Conservation (phyloP, 2,888 invertebrate genomes). For the Paralinhomoeus sp. region DNA sequence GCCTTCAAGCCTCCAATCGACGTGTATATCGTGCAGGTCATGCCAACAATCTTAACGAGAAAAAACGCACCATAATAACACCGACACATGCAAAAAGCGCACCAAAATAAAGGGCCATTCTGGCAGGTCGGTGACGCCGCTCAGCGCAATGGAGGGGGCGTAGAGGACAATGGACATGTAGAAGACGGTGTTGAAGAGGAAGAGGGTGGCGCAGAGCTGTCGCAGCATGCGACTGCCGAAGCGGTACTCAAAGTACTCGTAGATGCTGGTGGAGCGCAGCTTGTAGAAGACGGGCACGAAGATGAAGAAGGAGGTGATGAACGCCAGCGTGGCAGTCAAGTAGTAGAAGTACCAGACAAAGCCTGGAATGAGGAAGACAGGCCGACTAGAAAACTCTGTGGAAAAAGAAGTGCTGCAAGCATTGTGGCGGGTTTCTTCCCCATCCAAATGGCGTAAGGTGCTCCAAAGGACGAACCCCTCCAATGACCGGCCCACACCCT, state of each 20-base stretch:
- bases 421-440: too few relatives aligned
- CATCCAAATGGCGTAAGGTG: too few relatives aligned
- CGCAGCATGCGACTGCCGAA: constrained; percentile 2
- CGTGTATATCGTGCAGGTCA: constrained; percentile 10
- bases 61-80: too few relatives aligned
- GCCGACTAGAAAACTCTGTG: too few relatives aligned
- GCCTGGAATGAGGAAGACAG: background rate
- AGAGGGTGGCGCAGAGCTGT: constrained; percentile 2
- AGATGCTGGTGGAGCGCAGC: constrained; percentile 2
- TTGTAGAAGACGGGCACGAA: constrained; percentile 6
- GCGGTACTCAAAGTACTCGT: constrained; percentile 7
- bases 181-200: constrained; percentile 2
- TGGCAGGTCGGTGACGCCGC: constrained; percentile 3
- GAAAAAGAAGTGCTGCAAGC: too few relatives aligned
- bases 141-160: constrained; percentile 5
- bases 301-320: constrained; percentile 1
- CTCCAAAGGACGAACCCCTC: too few relatives aligned
- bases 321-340: constrained; percentile 2
- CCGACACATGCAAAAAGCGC: background rate
- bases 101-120: constrained; percentile 1
- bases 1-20: constrained; percentile 12
- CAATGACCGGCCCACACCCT: too few relatives aligned
- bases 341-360: constrained; percentile 1
- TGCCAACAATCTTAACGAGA: constrained; percentile 7
- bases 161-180: constrained; percentile 6